phyloP scores from a whole-genome alignment of 1,140 invertebrate species.

The Drosophila oshimai region DNA sequence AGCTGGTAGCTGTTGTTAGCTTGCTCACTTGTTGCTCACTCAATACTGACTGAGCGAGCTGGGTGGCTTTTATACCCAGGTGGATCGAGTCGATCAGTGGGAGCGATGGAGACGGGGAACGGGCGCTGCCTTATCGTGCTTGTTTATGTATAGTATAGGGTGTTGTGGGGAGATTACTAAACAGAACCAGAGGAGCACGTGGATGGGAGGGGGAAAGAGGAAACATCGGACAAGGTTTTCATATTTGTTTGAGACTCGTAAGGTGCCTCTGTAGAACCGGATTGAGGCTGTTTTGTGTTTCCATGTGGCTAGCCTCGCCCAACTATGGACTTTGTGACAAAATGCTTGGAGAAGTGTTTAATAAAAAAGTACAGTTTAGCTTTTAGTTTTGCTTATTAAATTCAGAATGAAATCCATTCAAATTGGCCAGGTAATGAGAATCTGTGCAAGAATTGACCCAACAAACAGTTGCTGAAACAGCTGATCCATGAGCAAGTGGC shows the following conservation, averaged over 20 bases:
- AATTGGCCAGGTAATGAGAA: background rate
- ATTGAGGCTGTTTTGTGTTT: conserved; percentile 1
- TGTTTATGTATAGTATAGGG: background rate
- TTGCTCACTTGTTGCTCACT: conserved; percentile 41
- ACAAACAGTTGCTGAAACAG: background rate
- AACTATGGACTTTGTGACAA: conserved; percentile 23
- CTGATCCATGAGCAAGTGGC: background rate
- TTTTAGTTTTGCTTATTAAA: background rate
- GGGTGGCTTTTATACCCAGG: conserved; percentile 50
- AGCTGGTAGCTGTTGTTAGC: conserved; percentile 12
- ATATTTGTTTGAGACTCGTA: background rate
- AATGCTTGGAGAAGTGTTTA: conserved; percentile 4
- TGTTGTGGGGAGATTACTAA: conserved; percentile 3
- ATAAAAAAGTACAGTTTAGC: conserved; percentile 3
- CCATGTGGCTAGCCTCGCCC: background rate
- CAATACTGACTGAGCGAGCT: conserved; percentile 24
- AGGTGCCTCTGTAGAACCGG: background rate
- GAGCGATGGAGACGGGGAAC: conserved; percentile 13
- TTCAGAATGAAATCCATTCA: background rate
- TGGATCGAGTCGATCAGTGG: background rate
- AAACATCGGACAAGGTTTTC: background rate
- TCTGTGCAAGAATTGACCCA: background rate
- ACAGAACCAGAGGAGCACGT: background rate
- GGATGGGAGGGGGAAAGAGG: background rate
- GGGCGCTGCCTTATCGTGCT: conserved; percentile 23